Evolutionary conservation across 2,797 vertebrate genomes (phyloP).

Genomic region (Neostethus bicornis): DNA sequence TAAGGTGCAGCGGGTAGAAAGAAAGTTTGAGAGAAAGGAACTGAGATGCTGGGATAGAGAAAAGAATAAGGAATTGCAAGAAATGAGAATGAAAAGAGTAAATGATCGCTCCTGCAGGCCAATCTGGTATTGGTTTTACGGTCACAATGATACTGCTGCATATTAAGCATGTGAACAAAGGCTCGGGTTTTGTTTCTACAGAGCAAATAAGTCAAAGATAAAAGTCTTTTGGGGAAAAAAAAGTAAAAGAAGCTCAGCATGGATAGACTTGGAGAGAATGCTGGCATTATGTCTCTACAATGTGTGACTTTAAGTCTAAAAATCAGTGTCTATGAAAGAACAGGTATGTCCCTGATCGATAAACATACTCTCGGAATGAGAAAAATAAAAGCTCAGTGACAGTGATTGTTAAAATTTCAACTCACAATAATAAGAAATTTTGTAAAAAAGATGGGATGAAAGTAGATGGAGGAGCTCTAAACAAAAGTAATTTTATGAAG

Average conservation of each 20-base stretch:
- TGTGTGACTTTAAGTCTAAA: conserved; percentile 17
- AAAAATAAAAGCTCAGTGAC: conserved; percentile 53
- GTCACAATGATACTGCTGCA: conserved; percentile 72
- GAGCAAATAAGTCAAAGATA: conserved; percentile 51
- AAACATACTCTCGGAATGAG: conserved; percentile 26
- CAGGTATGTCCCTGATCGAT: conserved; percentile 38
- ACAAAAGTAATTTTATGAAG: conserved; percentile 43
- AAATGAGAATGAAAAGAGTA: conserved; percentile 30
- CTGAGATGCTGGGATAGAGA: conserved; percentile 34
- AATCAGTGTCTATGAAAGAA: conserved; percentile 38
- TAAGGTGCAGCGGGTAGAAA: conserved; percentile 35
- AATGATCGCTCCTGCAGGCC: conserved; percentile 61
- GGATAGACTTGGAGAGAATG: conserved; percentile 31
- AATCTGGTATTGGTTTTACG: conserved; percentile 62
- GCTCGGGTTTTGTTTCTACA: conserved; percentile 68
- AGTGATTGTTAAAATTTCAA: conserved; percentile 49
- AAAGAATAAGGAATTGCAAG: conserved; percentile 35
- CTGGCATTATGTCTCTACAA: conserved; percentile 19
- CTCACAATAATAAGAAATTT: conserved; percentile 51
- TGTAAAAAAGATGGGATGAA: conserved; percentile 30
- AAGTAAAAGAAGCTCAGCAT: conserved; percentile 27
- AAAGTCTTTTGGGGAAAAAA: conserved; percentile 44
- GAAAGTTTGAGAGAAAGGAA: conserved; percentile 32
- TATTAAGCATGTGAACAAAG: conserved; percentile 83
- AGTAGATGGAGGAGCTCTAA: conserved; percentile 24